Evolutionary conservation across 2,888 invertebrate species (phyloP), one percentile per base, ranked within the genome.

Genomic region (Ennomos erosarius): DNA sequence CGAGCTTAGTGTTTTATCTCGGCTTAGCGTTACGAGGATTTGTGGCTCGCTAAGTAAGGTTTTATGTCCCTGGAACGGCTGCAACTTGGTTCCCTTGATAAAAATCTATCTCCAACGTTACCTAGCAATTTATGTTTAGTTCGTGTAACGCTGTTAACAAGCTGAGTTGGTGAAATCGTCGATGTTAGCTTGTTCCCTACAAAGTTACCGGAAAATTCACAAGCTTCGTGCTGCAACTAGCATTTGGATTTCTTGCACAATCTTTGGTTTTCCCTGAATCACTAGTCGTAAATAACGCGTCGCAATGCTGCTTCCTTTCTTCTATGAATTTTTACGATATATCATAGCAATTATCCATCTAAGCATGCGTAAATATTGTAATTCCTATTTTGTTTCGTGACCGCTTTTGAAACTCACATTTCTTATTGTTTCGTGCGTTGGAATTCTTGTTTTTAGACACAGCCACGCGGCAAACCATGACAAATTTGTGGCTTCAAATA

Each of bases 1-100:
- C 84, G 82, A 85, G 89, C 90, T 88, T 88, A 88, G 85, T 90
- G 88, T 89, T 91, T 91, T 92, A 91, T 92, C 90, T 90, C 87
- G 87, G 89, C 89, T 92, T 88, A 89, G 83, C 87, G 85, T 91
- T 91, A 91, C 90, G 87, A 91, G 90, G 87, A 92, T 92, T 90
- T 91, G 90, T 91, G 88, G 90, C 85, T 88, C 85, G 83, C 90
- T 90, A 91, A 90, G 90, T 89, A 90, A 90, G 82, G 89, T 90
- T 90, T 92, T 92, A 91, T 91, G 90, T 88, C 85, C 79, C 81
- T 78, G 84, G 76, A 86, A 84, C 81, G 84, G 82, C 82, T 85
- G 84, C 84, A 87, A 88, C 78, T 87, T 85, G 82, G 83, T 77
- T 86, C 82, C 80, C 80, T 75, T 85, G 86, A 89, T 88, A 88